phyloP scores from a whole-genome alignment of 2,888 invertebrate species.

The Spodoptera littoralis region DNA sequence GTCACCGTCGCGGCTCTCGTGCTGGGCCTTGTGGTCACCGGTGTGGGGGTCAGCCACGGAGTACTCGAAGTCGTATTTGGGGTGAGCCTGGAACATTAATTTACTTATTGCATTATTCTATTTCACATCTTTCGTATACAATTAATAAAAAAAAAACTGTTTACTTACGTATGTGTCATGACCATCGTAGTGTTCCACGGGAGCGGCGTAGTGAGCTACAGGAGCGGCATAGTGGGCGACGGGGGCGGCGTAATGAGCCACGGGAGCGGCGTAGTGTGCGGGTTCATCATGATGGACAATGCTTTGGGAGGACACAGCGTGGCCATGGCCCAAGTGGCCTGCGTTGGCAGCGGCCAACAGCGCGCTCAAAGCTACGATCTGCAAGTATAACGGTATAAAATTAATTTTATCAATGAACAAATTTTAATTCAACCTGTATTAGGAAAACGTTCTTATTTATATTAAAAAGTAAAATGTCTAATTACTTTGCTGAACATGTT shows the following conservation, averaged over 20 bases:
- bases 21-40: constrained; percentile 89
- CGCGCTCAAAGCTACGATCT: constrained; percentile 51
- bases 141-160: no score
- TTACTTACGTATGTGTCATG: constrained; percentile 65
- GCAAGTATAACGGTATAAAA: constrained; percentile 13
- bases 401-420: neutral
- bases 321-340: constrained; percentile 60
- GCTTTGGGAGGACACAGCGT: constrained; percentile 55
- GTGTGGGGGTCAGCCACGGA: constrained; percentile 88
- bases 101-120: neutral
- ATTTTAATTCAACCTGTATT: no score
- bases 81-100: constrained; percentile 69
- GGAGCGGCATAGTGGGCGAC: constrained; percentile 59
- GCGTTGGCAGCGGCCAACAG: constrained; percentile 70
- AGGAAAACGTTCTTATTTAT: neutral
- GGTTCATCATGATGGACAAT: constrained; percentile 56
- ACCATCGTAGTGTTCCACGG: constrained; percentile 62
- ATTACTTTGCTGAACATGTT: constrained; percentile 69
- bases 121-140: neutral
- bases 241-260: constrained; percentile 45
- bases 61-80: constrained; percentile 84
- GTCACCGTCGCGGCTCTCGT: constrained; percentile 86
- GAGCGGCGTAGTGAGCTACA: constrained; percentile 58
- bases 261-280: constrained; percentile 54
- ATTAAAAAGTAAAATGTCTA: neutral